A percentile compares a stretch with the other conserved stretches of the same genome.
Conservation (phyloP, 2,797 vertebrate genomes). For the Tarsius wallacei region DNA sequence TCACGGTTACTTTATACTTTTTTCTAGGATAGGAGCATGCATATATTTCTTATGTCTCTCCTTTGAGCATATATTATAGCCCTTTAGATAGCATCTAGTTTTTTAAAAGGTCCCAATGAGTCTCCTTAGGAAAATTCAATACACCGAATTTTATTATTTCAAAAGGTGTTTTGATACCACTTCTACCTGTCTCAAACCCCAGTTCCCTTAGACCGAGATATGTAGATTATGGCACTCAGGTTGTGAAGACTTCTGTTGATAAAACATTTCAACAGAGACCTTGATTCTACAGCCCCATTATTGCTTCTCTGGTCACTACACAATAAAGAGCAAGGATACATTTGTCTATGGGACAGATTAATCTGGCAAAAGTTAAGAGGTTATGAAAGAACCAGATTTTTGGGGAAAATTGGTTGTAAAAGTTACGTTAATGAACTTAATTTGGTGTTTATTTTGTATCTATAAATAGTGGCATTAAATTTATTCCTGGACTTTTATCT, state of each 20-base stretch:
- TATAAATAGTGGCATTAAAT: not conserved
- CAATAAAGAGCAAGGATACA: not conserved
- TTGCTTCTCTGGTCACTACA: not conserved
- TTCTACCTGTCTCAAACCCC: not conserved
- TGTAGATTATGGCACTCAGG: not conserved
- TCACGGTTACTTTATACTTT: not conserved
- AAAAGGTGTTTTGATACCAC: not conserved
- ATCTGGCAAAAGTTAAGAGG: not conserved
- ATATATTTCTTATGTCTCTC: not conserved
- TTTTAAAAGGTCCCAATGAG: not conserved
- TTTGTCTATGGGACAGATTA: not conserved
- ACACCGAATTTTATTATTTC: conserved; percentile 15
- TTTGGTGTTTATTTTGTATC: conserved; percentile 48
- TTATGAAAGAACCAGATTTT: conserved; percentile 8
- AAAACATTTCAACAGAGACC: not conserved
- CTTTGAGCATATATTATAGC: not conserved
- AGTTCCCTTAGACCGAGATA: not conserved
- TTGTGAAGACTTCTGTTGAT: conserved; percentile 43
- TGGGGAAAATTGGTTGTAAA: not conserved
- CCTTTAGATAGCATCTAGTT: not conserved
- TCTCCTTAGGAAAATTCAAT: not conserved
- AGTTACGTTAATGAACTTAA: conserved; percentile 7
- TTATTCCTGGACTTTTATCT: not conserved
- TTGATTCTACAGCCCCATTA: not conserved
- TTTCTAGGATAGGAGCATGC: not conserved